Evolutionary conservation across 1,140 invertebrate species (phyloP).

Genomic region (Phocides pigmalion): DNA sequence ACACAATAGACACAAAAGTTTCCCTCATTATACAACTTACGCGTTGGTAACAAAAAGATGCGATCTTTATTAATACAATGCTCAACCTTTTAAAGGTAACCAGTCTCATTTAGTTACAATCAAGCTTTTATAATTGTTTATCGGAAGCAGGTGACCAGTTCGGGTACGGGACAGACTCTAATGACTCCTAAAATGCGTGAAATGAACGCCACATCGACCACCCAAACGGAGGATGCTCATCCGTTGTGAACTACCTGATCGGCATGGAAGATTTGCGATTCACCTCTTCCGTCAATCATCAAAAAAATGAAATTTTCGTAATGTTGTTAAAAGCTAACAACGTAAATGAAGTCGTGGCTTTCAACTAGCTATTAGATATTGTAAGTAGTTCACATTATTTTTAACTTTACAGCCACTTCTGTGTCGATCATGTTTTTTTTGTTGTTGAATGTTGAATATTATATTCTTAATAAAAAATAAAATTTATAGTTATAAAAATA

Average conservation of each 20-base stretch:
- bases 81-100: slow-evolving; percentile 22
- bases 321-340: too few species aligned
- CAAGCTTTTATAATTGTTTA: slow-evolving; percentile 40
- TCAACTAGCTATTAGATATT: too few species aligned
- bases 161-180: slow-evolving; percentile 23
- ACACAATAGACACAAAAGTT: slow-evolving; percentile 10
- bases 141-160: slow-evolving; percentile 21
- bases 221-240: slow-evolving; percentile 62
- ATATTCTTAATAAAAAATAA: too few species aligned
- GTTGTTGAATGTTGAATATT: too few species aligned
- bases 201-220: slow-evolving; percentile 67
- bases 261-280: slow-evolving; percentile 15
- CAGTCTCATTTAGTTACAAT: slow-evolving; percentile 34
- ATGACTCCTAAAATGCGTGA: slow-evolving; percentile 64
- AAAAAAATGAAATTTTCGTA: too few species aligned
- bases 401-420: too few species aligned
- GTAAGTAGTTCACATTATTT: too few species aligned
- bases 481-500: too few species aligned
- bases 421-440: too few species aligned
- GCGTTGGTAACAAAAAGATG: slow-evolving; percentile 12
- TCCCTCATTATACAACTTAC: slow-evolving; percentile 21
- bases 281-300: slow-evolving; percentile 17
- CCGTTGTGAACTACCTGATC: slow-evolving; percentile 26
- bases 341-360: too few species aligned
- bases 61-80: slow-evolving; percentile 25